phyloP scores from a whole-genome alignment of 1,140 invertebrate species.

The Trichomalopsis sarcophagae region DNA sequence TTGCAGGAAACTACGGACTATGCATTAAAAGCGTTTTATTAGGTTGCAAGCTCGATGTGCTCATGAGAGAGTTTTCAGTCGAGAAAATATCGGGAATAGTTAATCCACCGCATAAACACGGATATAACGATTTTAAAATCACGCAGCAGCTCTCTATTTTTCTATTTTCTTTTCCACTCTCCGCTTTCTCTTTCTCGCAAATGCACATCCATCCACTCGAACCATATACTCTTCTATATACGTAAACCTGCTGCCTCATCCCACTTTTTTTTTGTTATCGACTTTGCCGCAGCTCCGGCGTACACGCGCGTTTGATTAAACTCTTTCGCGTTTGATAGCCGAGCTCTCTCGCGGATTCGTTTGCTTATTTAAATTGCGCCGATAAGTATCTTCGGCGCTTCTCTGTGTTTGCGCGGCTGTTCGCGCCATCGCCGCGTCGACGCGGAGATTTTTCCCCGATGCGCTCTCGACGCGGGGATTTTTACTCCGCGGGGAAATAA shows the following conservation, averaged over 20 bases:
- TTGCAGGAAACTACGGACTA: too few species aligned
- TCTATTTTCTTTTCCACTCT: neutral
- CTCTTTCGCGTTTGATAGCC: conserved; percentile 17
- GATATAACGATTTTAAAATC: neutral
- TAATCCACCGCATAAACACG: too few species aligned
- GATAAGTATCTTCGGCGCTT: conserved; percentile 15
- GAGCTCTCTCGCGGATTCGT: conserved; percentile 26
- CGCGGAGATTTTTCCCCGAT: neutral
- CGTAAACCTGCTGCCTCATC: neutral
- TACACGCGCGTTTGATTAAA: conserved; percentile 34
- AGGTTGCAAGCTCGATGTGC: too few species aligned
- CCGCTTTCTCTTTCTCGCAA: neutral
- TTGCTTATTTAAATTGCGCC: conserved; percentile 40
- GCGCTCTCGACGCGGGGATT: neutral
- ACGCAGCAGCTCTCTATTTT: neutral
- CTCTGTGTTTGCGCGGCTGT: neutral
- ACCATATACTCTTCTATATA: neutral
- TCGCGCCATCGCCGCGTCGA: neutral
- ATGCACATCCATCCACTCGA: neutral
- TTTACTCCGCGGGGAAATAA: conserved; percentile 35
- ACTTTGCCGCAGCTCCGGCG: neutral
- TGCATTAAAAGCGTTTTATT: too few species aligned
- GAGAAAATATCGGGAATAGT: too few species aligned
- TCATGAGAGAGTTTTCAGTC: too few species aligned
- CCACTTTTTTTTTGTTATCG: neutral